Conservation (phyloP, 2,797 vertebrate species). For the Graptemys geographica region DNA sequence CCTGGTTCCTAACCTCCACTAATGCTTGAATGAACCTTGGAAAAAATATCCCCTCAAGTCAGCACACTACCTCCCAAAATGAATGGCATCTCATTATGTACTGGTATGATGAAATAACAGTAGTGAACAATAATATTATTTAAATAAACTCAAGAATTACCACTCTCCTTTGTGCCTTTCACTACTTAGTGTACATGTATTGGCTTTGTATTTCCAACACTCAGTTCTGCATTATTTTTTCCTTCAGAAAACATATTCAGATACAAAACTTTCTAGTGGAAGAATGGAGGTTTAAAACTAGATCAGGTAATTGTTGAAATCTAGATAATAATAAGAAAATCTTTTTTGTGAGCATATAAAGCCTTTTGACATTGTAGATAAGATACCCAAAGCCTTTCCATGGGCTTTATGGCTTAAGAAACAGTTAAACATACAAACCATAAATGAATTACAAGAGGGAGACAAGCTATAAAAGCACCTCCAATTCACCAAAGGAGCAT, state of each 20-base stretch:
- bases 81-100: neutral
- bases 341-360: constrained; percentile 26
- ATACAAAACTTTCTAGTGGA: constrained; percentile 17
- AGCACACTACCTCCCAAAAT: neutral
- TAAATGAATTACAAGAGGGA: neutral
- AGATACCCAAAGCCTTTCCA: neutral
- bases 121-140: neutral
- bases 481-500: neutral
- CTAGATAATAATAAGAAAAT: constrained; percentile 24
- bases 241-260: constrained; percentile 51
- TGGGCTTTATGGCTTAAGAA: neutral
- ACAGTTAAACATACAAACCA: neutral
- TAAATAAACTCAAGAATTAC: neutral
- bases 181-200: neutral
- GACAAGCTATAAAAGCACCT: neutral
- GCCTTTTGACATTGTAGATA: neutral
- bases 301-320: constrained; percentile 19
- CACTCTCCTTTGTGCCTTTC: neutral
- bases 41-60: neutral
- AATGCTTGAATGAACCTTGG: neutral
- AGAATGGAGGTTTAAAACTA: neutral
- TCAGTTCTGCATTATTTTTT: neutral
- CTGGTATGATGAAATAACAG: neutral
- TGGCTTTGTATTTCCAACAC: neutral
- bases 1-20: neutral